These are phyloP conservation scores for Pocota personata DNA, from an alignment of 2,888 invertebrate species.

Conservation along the genomic window DNA sequence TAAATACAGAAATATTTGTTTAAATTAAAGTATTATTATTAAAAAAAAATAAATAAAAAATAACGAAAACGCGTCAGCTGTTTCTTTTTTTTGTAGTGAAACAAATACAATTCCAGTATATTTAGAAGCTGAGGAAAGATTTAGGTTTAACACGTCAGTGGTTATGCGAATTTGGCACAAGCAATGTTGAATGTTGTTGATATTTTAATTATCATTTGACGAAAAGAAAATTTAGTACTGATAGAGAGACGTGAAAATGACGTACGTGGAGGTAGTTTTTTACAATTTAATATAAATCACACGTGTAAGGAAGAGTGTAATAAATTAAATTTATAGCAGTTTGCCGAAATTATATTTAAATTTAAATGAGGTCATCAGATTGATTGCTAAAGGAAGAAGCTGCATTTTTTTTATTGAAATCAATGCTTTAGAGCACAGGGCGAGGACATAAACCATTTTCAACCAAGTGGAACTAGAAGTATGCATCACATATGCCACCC, in stretches of 20 bases:
- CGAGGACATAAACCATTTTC: no score
- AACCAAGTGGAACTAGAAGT: no score
- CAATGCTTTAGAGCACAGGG: no score
- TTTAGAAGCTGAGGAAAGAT: constrained; percentile 28
- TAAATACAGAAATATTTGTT: neutral
- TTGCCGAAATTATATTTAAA: neutral
- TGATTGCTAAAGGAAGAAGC: no score
- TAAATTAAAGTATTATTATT: neutral
- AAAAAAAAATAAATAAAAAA: neutral
- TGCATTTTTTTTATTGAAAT: no score
- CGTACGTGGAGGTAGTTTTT: neutral
- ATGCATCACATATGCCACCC: no score
- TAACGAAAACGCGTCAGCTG: neutral
- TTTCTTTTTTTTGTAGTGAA: neutral
- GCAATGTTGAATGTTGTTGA: neutral
- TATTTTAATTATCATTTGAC: neutral
- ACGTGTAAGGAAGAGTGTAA: neutral
- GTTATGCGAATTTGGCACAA: neutral
- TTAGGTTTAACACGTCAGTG: constrained; percentile 28
- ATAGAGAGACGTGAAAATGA: neutral
- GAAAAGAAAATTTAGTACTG: neutral
- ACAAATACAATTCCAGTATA: neutral
- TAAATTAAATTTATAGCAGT: neutral
- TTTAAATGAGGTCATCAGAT: no score
- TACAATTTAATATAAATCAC: neutral